Percentiles rank a stretch among this genome's conserved stretches.
These are phyloP conservation scores for Motacilla tschutschensis DNA, from an alignment of 2,113 vertebrate species.

Conservation along the genomic window DNA sequence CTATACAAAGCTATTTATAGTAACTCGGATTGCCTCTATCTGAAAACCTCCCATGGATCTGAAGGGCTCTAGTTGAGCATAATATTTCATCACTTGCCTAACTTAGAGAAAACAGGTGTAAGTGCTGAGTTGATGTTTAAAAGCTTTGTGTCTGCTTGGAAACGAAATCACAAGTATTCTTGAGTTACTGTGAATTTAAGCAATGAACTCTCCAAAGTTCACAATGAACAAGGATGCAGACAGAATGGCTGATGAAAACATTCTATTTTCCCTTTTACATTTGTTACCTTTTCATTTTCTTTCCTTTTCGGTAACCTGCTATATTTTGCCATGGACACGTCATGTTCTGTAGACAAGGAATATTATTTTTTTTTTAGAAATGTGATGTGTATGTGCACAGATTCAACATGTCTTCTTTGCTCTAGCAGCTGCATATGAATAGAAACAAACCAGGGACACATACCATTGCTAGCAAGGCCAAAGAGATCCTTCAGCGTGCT, in stretches of 20 bases:
- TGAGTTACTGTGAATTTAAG: not conserved
- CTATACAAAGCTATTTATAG: not conserved
- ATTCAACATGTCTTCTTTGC: not conserved
- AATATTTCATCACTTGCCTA: not conserved
- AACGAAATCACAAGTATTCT: not conserved
- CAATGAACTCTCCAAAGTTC: not conserved
- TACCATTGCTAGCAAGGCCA: slow-evolving; percentile 91
- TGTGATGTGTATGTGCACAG: not conserved
- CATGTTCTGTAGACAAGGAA: slow-evolving; percentile 84
- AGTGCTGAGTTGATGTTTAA: not conserved
- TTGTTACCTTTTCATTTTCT: slow-evolving; percentile 92
- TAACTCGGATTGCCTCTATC: not conserved
- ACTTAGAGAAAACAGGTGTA: not conserved
- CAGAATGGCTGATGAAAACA: not conserved
- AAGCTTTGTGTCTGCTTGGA: slow-evolving; percentile 42
- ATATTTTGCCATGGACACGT: slow-evolving; percentile 95
- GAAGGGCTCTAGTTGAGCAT: not conserved
- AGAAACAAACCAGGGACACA: slow-evolving; percentile 32
- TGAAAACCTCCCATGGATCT: not conserved
- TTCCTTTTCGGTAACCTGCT: slow-evolving; percentile 94
- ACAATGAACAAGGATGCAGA: not conserved
- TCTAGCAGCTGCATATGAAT: not conserved
- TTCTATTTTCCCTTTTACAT: not conserved
- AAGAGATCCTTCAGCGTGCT: slow-evolving; percentile 96
- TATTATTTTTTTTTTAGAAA: slow-evolving; percentile 25